Evolutionary conservation across 2,888 invertebrate species (phyloP).

Genomic region (Amphipyra berbera): DNA sequence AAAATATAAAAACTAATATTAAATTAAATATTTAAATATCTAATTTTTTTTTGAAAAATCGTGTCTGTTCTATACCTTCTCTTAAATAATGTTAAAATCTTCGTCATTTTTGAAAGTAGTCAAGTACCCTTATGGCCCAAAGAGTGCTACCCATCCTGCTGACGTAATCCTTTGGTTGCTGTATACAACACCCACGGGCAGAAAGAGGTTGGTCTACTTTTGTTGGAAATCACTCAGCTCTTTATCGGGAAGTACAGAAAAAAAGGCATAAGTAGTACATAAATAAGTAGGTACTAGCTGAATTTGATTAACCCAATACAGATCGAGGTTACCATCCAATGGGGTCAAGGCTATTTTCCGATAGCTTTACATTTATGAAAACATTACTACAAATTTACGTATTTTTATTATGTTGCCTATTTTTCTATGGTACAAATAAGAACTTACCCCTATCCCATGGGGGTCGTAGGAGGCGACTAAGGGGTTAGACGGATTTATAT

Average conservation of each 20-base stretch:
- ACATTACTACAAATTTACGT: slow-evolving; percentile 21
- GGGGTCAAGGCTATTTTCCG: slow-evolving; percentile 38
- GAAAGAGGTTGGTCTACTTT: too few species aligned
- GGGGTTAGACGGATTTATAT: slow-evolving; percentile 45
- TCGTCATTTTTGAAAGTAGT: too few species aligned
- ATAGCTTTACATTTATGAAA: slow-evolving; percentile 38
- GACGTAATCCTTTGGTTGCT: too few species aligned
- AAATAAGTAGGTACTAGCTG: slow-evolving; percentile 16
- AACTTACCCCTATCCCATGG: slow-evolving; percentile 19
- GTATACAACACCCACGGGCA: too few species aligned
- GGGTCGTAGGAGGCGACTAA: slow-evolving; percentile 20
- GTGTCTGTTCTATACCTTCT: too few species aligned
- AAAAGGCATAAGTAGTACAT: slow-evolving; percentile 23
- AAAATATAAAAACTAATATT: too few species aligned
- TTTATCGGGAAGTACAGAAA: neutral
- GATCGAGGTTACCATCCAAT: slow-evolving; percentile 28
- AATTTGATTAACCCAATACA: slow-evolving; percentile 44
- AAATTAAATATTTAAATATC: too few species aligned
- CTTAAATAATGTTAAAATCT: too few species aligned
- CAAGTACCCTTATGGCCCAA: too few species aligned
- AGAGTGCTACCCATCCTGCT: too few species aligned
- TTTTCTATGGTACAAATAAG: slow-evolving; percentile 20
- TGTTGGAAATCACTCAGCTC: too few species aligned
- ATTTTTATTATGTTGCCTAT: slow-evolving; percentile 22
- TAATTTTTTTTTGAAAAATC: too few species aligned